These are phyloP conservation scores for Drosophila hydei DNA, from an alignment of 1,140 invertebrate species.

Conservation along the genomic window DNA sequence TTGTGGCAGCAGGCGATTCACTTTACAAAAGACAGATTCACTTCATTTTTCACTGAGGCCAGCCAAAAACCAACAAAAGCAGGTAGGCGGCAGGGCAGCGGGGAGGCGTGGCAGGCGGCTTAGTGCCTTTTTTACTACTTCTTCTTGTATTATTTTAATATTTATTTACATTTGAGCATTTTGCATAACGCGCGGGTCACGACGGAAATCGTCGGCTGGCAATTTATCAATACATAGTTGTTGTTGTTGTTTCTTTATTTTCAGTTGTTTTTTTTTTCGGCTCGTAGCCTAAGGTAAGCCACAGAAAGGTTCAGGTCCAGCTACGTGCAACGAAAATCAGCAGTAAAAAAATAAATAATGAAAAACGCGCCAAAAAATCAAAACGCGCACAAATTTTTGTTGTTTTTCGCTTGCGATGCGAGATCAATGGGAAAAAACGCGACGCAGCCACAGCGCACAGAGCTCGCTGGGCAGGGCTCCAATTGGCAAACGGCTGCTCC, in stretches of 20 bases:
- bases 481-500: slow-evolving; percentile 12
- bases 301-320: slow-evolving; percentile 54
- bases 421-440: slow-evolving; percentile 65
- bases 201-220: slow-evolving; percentile 83
- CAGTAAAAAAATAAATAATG: slow-evolving; percentile 46
- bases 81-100: slow-evolving; percentile 8
- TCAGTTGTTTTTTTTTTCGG: slow-evolving; percentile 6
- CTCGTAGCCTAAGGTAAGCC: slow-evolving; percentile 53
- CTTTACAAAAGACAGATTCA: slow-evolving; percentile 75
- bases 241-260: slow-evolving; percentile 21
- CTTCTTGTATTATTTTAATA: slow-evolving; percentile 82
- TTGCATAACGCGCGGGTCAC: slow-evolving; percentile 83
- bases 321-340: slow-evolving; percentile 43
- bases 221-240: slow-evolving; percentile 83
- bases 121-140: slow-evolving; percentile 21
- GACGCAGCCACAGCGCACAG: slow-evolving; percentile 16
- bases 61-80: slow-evolving; percentile 43
- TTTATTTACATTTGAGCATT: slow-evolving; percentile 81
- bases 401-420: slow-evolving; percentile 25
- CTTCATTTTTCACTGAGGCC: slow-evolving; percentile 70
- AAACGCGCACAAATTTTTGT: slow-evolving; percentile 70
- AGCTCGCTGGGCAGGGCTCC: slow-evolving; percentile 32
- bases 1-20: slow-evolving; percentile 60
- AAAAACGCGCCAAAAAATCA: slow-evolving; percentile 79
- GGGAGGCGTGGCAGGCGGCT: slow-evolving; percentile 42